These are phyloP conservation scores for Saccostrea glomerata DNA, from an alignment of 1,140 invertebrate species.

Conservation along the genomic window DNA sequence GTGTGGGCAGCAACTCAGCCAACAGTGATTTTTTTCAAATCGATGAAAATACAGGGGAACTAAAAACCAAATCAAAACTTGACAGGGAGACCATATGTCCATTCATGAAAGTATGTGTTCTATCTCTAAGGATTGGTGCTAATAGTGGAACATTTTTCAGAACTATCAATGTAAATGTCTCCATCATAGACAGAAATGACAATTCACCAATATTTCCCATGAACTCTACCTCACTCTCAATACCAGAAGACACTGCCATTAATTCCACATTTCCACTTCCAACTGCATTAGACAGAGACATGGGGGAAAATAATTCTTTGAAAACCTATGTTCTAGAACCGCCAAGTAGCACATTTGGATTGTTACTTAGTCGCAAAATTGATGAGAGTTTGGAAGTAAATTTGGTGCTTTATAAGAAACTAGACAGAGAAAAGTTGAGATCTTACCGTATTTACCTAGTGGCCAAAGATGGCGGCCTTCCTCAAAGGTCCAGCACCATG, in stretches of 20 bases:
- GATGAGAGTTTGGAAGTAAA: conserved; percentile 64
- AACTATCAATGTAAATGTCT: conserved; percentile 58
- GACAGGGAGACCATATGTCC: conserved; percentile 55
- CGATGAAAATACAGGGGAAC: conserved; percentile 48
- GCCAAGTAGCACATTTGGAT: conserved; percentile 62
- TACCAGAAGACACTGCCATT: conserved; percentile 56
- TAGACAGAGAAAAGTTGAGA: conserved; percentile 93
- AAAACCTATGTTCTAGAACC: conserved; percentile 65
- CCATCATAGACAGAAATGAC: conserved; percentile 62
- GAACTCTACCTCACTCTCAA: conserved; percentile 47
- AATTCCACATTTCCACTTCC: conserved; percentile 58
- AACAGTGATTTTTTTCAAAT: conserved; percentile 39
- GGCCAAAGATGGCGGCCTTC: conserved; percentile 92
- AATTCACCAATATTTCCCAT: conserved; percentile 57
- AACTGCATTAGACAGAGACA: conserved; percentile 60
- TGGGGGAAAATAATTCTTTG: conserved; percentile 63
- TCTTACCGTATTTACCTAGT: conserved; percentile 93
- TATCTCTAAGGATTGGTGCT: conserved; percentile 53
- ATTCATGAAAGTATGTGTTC: conserved; percentile 44
- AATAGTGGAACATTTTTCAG: conserved; percentile 50
- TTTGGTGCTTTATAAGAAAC: conserved; percentile 59
- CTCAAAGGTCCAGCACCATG: conserved; percentile 81
- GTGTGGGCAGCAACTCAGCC: conserved; percentile 11
- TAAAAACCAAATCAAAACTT: conserved; percentile 35
- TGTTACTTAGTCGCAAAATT: conserved; percentile 60